Conservation (phyloP, 2,797 vertebrate species). For the Scolopax rusticola region DNA sequence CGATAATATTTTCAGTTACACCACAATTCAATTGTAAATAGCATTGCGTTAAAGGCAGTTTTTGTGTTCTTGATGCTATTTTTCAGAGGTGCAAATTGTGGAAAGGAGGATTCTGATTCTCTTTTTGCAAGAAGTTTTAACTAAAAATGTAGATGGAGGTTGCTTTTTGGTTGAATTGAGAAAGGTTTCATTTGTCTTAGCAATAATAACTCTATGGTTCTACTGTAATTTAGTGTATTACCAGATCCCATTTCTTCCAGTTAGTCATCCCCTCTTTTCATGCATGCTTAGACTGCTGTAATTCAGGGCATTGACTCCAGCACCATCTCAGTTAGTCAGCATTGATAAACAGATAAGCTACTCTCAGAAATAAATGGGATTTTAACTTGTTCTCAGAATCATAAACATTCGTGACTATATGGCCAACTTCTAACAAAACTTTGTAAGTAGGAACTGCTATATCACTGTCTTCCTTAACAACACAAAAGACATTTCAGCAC, state of each 20-base stretch:
- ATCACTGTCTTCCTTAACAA: neutral
- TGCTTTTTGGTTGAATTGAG: neutral
- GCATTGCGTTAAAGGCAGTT: neutral
- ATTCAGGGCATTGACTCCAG: neutral
- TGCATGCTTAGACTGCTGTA: neutral
- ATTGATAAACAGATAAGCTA: slow-evolving; percentile 8
- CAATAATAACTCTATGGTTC: neutral
- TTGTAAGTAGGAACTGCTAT: neutral
- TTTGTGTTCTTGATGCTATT: neutral
- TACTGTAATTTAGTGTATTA: neutral
- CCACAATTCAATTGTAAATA: neutral
- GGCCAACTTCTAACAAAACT: slow-evolving; percentile 6
- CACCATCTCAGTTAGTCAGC: neutral
- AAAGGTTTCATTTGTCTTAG: neutral
- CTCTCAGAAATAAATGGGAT: neutral
- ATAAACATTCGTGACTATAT: neutral
- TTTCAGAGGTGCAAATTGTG: neutral
- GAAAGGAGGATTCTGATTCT: neutral
- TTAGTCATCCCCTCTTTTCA: neutral
- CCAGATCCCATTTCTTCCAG: neutral
- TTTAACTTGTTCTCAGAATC: neutral
- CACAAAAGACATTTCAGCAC: slow-evolving; percentile 24
- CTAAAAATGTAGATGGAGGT: neutral
- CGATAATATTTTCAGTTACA: neutral
- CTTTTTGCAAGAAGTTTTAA: neutral